phyloP scores from a whole-genome alignment of 2,113 vertebrate species.

The Chitala chitala region DNA sequence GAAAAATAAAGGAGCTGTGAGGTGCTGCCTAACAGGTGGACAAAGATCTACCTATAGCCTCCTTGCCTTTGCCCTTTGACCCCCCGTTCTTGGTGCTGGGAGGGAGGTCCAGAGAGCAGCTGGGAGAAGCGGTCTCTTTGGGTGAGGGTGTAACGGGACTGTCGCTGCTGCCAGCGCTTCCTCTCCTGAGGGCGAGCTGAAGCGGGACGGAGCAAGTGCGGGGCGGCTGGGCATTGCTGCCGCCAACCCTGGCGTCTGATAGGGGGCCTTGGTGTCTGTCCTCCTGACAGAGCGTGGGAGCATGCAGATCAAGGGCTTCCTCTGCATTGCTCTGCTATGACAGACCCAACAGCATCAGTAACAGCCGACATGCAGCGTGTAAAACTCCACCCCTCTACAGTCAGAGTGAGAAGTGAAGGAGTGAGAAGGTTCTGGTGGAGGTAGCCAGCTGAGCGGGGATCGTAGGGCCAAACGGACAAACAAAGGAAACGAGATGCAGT shows the following conservation, averaged over 20 bases:
- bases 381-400: too few relatives aligned
- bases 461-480: too few relatives aligned
- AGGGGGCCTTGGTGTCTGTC: too few relatives aligned
- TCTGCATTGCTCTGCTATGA: too few relatives aligned
- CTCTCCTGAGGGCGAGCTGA: slow-evolving; percentile 56
- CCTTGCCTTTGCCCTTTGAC: slow-evolving; percentile 61
- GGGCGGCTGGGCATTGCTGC: slow-evolving; percentile 58
- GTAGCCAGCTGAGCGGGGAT: not conserved
- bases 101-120: slow-evolving; percentile 53
- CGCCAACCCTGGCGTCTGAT: slow-evolving; percentile 43
- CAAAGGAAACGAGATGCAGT: not conserved
- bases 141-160: slow-evolving; percentile 43
- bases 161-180: slow-evolving; percentile 39
- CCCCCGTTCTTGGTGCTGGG: slow-evolving; percentile 61
- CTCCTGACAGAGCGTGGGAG: not conserved
- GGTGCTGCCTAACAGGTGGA: not conserved
- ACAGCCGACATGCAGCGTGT: too few relatives aligned
- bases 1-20: not conserved
- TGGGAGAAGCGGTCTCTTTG: slow-evolving; percentile 50
- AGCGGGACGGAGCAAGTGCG: slow-evolving; percentile 56
- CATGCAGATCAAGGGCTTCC: not conserved
- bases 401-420: too few relatives aligned
- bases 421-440: not conserved
- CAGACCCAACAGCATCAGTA: too few relatives aligned
- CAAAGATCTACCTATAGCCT: slow-evolving; percentile 54